Conservation (phyloP, 2,888 invertebrate species). For the Erebia aethiops region DNA sequence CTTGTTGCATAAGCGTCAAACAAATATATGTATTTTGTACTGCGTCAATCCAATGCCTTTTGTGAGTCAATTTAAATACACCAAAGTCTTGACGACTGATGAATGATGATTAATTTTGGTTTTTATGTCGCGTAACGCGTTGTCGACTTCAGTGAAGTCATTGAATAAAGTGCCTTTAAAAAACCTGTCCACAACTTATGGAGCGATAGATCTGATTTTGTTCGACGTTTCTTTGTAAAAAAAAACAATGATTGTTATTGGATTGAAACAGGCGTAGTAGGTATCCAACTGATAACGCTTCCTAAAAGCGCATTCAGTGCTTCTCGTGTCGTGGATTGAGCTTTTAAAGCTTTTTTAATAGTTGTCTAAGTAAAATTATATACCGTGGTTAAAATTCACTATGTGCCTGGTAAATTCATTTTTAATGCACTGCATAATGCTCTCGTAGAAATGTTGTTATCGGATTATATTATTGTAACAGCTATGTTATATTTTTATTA, state of each 20-base stretch:
- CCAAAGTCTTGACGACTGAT: neutral
- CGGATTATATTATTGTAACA: conserved; percentile 36
- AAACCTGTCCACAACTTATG: conserved; percentile 2
- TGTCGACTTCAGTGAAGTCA: neutral
- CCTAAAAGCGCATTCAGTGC: conserved; percentile 5
- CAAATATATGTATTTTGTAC: conserved; percentile 18
- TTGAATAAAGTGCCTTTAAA: conserved; percentile 18
- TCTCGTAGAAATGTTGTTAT: conserved; percentile 41
- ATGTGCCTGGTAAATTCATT: conserved; percentile 46
- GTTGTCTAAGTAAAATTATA: conserved; percentile 1
- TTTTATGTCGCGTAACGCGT: neutral
- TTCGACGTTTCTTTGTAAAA: neutral
- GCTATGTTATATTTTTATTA: conserved; percentile 50
- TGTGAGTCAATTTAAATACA: neutral
- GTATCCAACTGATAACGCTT: neutral
- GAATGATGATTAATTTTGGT: neutral
- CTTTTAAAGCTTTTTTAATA: conserved; percentile 26
- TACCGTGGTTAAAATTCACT: conserved; percentile 40
- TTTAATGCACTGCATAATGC: conserved; percentile 51
- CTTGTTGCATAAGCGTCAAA: conserved; percentile 73
- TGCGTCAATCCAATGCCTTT: conserved; percentile 26
- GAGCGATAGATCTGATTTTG: too few species aligned
- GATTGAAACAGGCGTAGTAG: conserved; percentile 6
- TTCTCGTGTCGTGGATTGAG: conserved; percentile 20
- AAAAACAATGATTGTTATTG: neutral